A percentile compares a stretch with the other conserved stretches of the same genome.
Conservation (phyloP, 2,797 vertebrate species). For the Fratercula arctica region DNA sequence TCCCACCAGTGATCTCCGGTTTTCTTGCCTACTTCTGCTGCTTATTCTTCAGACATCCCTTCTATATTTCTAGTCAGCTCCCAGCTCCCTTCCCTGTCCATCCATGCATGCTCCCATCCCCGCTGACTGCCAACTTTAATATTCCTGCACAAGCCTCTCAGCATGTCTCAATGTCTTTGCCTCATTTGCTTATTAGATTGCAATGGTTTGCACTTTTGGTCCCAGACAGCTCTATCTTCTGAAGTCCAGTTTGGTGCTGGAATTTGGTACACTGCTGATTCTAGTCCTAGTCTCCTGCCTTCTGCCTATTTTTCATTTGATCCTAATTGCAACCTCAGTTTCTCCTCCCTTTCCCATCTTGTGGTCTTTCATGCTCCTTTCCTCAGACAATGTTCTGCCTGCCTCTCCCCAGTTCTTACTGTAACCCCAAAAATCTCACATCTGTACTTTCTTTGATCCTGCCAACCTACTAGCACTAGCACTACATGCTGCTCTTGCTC, state of each 20-base stretch:
- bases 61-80: neutral
- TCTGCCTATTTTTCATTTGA: neutral
- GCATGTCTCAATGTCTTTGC: neutral
- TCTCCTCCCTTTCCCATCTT: neutral
- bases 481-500: neutral
- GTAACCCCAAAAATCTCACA: neutral
- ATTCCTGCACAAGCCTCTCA: neutral
- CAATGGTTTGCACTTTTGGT: neutral
- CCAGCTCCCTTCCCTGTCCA: neutral
- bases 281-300: neutral
- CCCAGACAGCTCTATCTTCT: neutral
- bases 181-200: neutral
- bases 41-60: neutral
- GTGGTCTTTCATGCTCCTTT: neutral
- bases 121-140: neutral
- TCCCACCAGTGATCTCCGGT: neutral
- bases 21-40: neutral
- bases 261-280: neutral
- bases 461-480: neutral
- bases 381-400: neutral
- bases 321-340: neutral
- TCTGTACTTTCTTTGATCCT: neutral
- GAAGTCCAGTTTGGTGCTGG: neutral
- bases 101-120: neutral
- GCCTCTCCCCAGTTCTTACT: neutral